These are phyloP conservation scores for Clarias laeviceps DNA, from an alignment of 2,797 vertebrate genomes.

Conservation along the genomic window DNA sequence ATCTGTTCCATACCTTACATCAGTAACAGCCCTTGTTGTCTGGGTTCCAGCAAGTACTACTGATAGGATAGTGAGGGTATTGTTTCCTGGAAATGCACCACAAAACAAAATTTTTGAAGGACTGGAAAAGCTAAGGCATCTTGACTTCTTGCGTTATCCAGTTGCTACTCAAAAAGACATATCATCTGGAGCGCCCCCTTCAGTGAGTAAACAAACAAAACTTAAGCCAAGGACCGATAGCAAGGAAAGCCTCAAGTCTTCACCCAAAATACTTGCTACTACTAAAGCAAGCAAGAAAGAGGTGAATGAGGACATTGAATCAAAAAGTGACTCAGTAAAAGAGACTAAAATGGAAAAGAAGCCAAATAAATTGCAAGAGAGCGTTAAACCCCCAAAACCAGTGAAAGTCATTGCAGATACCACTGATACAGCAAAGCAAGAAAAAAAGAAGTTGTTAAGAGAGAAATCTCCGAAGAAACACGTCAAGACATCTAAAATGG, in stretches of 20 bases:
- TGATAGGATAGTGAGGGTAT: conserved; percentile 94
- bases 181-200: conserved; percentile 81
- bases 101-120: conserved; percentile 99
- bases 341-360: conserved; percentile 87
- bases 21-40: conserved; percentile 94
- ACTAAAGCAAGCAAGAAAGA: conserved; percentile 86
- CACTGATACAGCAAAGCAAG: conserved; percentile 79
- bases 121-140: conserved; percentile 93
- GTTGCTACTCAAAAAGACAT: conserved; percentile 95
- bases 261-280: conserved; percentile 78
- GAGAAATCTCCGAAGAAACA: conserved; percentile 88
- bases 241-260: conserved; percentile 96
- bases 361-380: conserved; percentile 85
- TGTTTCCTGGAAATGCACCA: conserved; percentile 97
- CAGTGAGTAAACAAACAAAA: conserved; percentile 90
- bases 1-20: conserved; percentile 96
- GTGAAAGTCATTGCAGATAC: conserved; percentile 82
- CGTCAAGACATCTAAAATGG: conserved; percentile 83
- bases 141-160: conserved; percentile 94
- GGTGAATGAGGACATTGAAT: conserved; percentile 80
- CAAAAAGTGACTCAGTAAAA: conserved; percentile 81
- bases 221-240: conserved; percentile 94
- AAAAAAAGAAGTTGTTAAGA: conserved; percentile 89
- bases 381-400: conserved; percentile 82
- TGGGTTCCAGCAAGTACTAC: conserved; percentile 95